Evolutionary conservation across 2,797 vertebrate species (phyloP).

Genomic region (Sylvilagus floridanus): DNA sequence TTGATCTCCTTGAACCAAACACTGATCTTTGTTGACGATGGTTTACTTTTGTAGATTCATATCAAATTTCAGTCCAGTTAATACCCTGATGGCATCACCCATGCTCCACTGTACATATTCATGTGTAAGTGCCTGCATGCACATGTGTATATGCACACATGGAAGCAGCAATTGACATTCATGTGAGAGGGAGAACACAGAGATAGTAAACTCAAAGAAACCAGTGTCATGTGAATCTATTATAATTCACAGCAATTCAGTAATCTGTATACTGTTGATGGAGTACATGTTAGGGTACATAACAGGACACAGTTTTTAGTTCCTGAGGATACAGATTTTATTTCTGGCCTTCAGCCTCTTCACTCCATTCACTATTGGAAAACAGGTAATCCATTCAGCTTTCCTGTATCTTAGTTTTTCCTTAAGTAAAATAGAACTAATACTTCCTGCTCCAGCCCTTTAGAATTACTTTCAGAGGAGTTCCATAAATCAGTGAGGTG

Average conservation of each 20-base stretch:
- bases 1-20: not conserved
- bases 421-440: not conserved
- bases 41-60: conserved; percentile 20
- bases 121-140: not conserved
- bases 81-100: not conserved
- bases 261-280: not conserved
- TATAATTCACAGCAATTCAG: not conserved
- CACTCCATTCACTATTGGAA: not conserved
- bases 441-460: not conserved
- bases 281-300: not conserved
- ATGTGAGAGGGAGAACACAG: not conserved
- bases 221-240: not conserved
- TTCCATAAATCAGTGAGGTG: not conserved
- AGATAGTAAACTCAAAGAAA: not conserved
- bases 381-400: not conserved
- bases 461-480: not conserved
- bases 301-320: not conserved
- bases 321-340: not conserved
- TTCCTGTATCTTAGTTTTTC: no score
- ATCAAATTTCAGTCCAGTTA: not conserved
- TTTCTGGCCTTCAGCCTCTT: not conserved
- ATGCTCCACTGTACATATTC: not conserved
- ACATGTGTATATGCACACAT: not conserved
- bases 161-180: not conserved
- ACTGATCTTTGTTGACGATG: not conserved